Base-by-base conservation (phyloP, 2,797 vertebrate species). In the Esox masquinongy region DNA sequence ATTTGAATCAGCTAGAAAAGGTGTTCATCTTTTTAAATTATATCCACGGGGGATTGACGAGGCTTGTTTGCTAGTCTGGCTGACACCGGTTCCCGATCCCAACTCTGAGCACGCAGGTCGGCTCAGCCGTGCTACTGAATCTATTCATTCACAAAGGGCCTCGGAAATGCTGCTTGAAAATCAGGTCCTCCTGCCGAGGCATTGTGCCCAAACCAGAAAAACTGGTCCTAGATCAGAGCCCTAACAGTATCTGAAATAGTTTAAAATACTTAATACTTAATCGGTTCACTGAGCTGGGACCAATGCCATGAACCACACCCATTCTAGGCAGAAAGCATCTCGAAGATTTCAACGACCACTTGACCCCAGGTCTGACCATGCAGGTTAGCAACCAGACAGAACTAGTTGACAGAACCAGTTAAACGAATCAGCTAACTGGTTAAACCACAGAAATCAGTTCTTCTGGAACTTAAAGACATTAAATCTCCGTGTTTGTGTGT, bases 381-480 rank as follows among this genome's bases (percentile, higher is more conserved):
- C 71, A 24, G 71, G 43, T 22, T 36, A 78, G 70, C 72, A 76
- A 72, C 68, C 68, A 78, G 80, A 79, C 81, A 82, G 75, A 90
- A 79, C 76, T 84, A 85, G 77, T 66, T 84, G 85, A 88, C 88
- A 88, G 89, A 39, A 31, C 29, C 29, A 31, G 29, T 31, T 31
- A 31, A 85, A 88, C 85, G 87, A 82, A 24, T 43, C 69, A 71
- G 76, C 36, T 31, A 79, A 74, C 72, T 64, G 69, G 24, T 72
- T 74, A 66, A 72, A 68, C 1, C 1, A 77, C 72, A 75, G 77
- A 84, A 82, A 75, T 64, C 72, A 83, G 77, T 29, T 51, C 12
- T 31, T 56, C 68, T 70, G 26, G 26, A 36, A 36, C 29, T 17
- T 31, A 31, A 29, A 67, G 31, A 14, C 31, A 39, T 31, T 1